Percentiles rank a stretch among this genome's conserved stretches.
Conservation (phyloP, 2,113 vertebrate genomes). For the Choloepus hoffmanni region DNA sequence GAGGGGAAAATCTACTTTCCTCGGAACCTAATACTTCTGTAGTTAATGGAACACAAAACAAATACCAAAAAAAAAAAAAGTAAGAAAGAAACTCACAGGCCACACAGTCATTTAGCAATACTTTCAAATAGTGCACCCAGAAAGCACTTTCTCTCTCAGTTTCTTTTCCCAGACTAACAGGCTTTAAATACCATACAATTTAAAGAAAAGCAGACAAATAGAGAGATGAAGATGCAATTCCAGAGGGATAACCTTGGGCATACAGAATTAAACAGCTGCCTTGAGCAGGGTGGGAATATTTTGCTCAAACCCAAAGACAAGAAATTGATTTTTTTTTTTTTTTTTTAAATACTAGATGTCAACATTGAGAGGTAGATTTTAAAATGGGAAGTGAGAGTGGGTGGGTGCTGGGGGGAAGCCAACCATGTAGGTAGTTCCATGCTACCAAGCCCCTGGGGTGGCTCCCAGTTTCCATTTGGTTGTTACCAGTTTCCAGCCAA, state of each 20-base stretch:
- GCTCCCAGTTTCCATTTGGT: background rate
- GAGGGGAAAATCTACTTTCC: background rate
- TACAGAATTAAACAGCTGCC: background rate
- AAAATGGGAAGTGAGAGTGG: background rate
- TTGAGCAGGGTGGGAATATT: background rate
- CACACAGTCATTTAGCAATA: background rate
- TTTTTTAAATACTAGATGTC: background rate
- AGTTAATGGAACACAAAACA: slow-evolving; percentile 42
- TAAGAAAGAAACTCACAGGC: background rate
- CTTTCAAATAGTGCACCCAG: slow-evolving; percentile 22
- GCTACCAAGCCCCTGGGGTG: background rate
- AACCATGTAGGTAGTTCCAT: background rate
- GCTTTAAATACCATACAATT: slow-evolving; percentile 11
- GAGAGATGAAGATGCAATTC: background rate
- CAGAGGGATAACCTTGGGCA: background rate
- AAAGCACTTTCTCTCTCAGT: slow-evolving; percentile 29
- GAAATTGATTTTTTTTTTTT: slow-evolving; percentile 1
- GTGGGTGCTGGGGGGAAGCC: background rate
- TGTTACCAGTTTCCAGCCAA: background rate
- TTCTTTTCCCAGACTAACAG: slow-evolving; percentile 35
- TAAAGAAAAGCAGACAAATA: background rate
- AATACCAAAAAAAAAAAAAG: background rate
- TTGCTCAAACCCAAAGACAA: background rate
- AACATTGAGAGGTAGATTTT: background rate
- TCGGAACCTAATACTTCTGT: slow-evolving; percentile 47